Evolutionary conservation across 2,113 vertebrate genomes (phyloP), one percentile per base, ranked within the genome.

Genomic region (Crypturellus undulatus): DNA sequence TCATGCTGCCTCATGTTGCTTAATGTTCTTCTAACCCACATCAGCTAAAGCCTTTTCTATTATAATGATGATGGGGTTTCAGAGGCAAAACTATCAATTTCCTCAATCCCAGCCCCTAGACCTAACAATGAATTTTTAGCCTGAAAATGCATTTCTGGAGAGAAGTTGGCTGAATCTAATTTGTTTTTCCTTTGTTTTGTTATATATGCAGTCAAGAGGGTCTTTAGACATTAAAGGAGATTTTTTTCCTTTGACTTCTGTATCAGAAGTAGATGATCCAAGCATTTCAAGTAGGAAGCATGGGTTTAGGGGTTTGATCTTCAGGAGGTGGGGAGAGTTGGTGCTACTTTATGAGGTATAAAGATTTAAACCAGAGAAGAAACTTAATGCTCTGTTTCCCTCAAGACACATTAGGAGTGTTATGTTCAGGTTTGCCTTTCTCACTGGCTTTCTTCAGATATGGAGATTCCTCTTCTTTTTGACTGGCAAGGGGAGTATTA

Each of bases 1-100:
- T 19, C 14, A 15, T 63, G 34, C 12, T 65, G 70, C 0, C 14
- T 0, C 47, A 25, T 3, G 21, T 7, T 42, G 18, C 47, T 54
- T 68, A 22, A 90, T 62, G 36, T 13, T 60, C 47, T 65, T 68
- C 32, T 24, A 36, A 76, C 19, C 3, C 9, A 20, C 24, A 18
- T 59, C 38, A 79, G 54, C 25, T 6, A 17, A 69, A 79, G 54
- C 8, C 2, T 63, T 69, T 69, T 19, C 7, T 24, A 56, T 71
- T 13, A 71, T 16, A 6, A 3, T 45, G 63, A 16, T 6, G 16
- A 13, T 68, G 71, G 11, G 5, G 38, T 90, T 79, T 90, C 82
- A 76, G 62, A 63, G 15, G 17, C 17, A 92, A 69, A 67, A 40
- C 30, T 38, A 6, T 34, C 38, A 10, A 11, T 69, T 62, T 6